Conservation (phyloP, 2,797 vertebrate species). For the Salmo trutta region DNA sequence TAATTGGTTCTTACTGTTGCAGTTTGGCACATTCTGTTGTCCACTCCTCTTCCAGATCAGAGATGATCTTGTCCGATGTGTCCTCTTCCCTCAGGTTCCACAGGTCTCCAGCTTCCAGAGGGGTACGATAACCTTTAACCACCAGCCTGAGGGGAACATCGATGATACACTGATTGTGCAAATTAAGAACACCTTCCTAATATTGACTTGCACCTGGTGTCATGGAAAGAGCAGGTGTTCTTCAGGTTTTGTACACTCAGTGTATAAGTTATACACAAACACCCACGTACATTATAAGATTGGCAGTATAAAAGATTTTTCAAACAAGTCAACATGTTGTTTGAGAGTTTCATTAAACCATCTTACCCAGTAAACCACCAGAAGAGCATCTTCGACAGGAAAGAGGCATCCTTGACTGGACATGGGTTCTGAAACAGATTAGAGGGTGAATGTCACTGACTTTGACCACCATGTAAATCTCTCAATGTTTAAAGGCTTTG, state of each 20-base stretch:
- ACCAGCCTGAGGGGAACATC: conserved; percentile 74
- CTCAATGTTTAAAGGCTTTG: conserved; percentile 37
- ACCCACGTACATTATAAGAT: not conserved
- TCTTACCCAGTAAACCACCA: conserved; percentile 97
- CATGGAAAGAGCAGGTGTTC: too few species aligned
- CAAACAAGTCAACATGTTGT: conserved; percentile 52
- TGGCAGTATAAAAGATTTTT: conserved; percentile 38
- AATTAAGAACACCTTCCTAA: too few species aligned
- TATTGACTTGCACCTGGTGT: too few species aligned
- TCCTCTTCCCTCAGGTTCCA: conserved; percentile 87
- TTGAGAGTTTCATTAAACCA: conserved; percentile 51
- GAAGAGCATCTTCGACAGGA: conserved; percentile 91
- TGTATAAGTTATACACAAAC: conserved; percentile 40
- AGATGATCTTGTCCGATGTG: conserved; percentile 84
- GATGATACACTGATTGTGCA: not conserved
- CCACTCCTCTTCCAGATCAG: conserved; percentile 85
- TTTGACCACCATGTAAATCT: conserved; percentile 49
- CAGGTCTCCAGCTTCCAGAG: conserved; percentile 80
- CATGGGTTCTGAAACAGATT: conserved; percentile 86
- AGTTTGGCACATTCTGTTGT: conserved; percentile 62
- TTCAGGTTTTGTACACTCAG: not conserved
- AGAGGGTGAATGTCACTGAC: conserved; percentile 51
- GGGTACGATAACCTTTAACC: conserved; percentile 83
- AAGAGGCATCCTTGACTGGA: conserved; percentile 86
- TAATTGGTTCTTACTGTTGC: conserved; percentile 76